These are phyloP conservation scores for Daphoenositta chrysoptera DNA, from an alignment of 2,113 vertebrate species.

Conservation along the genomic window DNA sequence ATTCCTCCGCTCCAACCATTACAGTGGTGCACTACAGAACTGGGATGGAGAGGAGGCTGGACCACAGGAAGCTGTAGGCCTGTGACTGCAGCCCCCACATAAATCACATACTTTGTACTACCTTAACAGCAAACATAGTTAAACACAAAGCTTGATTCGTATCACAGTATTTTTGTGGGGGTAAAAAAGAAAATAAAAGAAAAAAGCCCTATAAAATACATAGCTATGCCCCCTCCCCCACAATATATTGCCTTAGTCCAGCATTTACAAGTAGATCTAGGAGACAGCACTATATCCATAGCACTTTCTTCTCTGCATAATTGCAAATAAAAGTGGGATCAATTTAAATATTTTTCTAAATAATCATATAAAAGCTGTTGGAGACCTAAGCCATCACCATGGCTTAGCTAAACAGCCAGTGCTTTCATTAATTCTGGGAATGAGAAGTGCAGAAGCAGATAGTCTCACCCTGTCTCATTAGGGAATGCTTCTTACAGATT, in stretches of 20 bases:
- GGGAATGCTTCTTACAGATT: background rate
- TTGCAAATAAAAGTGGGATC: background rate
- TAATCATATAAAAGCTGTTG: background rate
- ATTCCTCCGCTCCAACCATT: background rate
- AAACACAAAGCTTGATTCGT: background rate
- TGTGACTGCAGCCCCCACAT: background rate
- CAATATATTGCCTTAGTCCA: background rate
- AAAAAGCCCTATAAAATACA: background rate
- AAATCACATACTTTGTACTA: background rate
- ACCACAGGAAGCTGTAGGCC: background rate
- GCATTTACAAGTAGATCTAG: background rate
- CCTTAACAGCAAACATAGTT: slow-evolving; percentile 21
- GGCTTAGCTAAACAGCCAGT: background rate
- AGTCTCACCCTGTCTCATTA: background rate
- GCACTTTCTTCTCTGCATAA: background rate
- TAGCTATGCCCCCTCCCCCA: background rate
- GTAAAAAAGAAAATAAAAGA: background rate
- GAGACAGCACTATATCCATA: background rate
- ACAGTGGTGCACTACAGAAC: background rate
- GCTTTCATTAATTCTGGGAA: background rate
- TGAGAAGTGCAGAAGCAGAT: background rate
- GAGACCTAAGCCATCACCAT: background rate
- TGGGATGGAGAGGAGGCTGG: background rate
- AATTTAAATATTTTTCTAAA: background rate
- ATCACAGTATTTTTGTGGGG: background rate